Conservation (phyloP, 2,797 vertebrate genomes). For the Tinamus major region DNA sequence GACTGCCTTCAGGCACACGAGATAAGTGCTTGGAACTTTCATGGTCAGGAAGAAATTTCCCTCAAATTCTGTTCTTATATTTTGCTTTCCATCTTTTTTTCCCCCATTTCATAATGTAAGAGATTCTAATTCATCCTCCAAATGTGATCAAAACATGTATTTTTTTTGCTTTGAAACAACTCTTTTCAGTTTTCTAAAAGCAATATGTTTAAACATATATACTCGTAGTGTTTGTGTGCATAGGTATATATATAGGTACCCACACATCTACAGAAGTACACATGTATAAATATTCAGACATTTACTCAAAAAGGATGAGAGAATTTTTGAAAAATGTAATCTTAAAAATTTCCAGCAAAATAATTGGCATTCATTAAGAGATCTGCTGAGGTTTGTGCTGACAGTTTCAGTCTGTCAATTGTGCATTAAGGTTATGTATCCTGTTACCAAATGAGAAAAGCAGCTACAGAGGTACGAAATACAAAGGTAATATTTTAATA, state of each 20-base stretch:
- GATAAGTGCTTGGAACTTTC: not conserved
- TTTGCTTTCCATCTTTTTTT: not conserved
- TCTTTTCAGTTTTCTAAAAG: not conserved
- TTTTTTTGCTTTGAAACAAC: conserved; percentile 4
- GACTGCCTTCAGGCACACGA: not conserved
- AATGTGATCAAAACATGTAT: not conserved
- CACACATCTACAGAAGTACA: not conserved
- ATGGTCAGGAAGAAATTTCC: not conserved
- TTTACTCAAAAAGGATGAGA: not conserved
- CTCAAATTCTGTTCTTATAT: not conserved
- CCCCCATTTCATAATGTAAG: not conserved
- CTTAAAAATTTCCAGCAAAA: not conserved
- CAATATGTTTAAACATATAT: not conserved
- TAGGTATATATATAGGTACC: not conserved
- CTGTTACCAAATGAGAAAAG: not conserved
- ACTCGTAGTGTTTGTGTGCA: not conserved
- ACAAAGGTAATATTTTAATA: not conserved
- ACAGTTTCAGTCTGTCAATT: not conserved
- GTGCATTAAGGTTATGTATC: not conserved
- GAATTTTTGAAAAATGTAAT: not conserved
- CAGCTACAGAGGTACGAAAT: not conserved
- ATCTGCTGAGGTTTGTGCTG: not conserved
- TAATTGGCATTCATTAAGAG: not conserved
- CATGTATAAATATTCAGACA: not conserved
- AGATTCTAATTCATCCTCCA: not conserved